Base-by-base conservation (phyloP, 2,797 vertebrate genomes). In the Oreonectes daqikongensis region DNA sequence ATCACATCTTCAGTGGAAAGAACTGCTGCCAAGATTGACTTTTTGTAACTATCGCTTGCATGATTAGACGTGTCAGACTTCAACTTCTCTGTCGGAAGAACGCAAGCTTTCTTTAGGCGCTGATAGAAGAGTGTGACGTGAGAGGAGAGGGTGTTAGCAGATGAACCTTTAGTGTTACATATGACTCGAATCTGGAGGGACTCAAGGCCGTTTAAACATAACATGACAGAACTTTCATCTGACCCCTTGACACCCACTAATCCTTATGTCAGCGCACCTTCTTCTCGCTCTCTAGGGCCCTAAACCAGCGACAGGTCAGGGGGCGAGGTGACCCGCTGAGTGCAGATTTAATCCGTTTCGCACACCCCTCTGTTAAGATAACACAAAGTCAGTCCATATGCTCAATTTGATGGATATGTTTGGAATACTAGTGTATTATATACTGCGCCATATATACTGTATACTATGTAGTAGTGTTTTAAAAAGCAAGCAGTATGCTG, bases 251-350 rank as follows among this genome's bases (percentile, higher is more conserved):
- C 69, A 44, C 35, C 65, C 26, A 55, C 63, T 84, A 82, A 84
- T 84, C 72, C 83, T 81, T 76, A 67, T 82, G 79, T 84, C 83
- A 82, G 81, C 72, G 46, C 67, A 76, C 67, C 48, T 59, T 73
- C 69, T 79, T 64, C 75, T 78, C 81, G 68, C 80, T 40, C 72
- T 38, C 64, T 18, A 30, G 69, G 78, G 67, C 63, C 30, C 69
- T 42, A 64, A 64, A 60, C 72, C 75, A 72, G 20, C 10, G 14
- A 66, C 40, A 76, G 80, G 75, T 66, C 77, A 83, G 46, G 52
- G 17, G 59, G 57, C 40, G 24, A 38, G 18, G 42, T 22, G 46
- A 52, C 38, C 53, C 30, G 20, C 20, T 42, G 40, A 71, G 78
- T 63, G 48, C 78, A 64, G 24, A 26, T 66, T 53, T 57, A 46